Conservation (phyloP, 2,888 invertebrate genomes). For the Stenolophus ochropezus region DNA sequence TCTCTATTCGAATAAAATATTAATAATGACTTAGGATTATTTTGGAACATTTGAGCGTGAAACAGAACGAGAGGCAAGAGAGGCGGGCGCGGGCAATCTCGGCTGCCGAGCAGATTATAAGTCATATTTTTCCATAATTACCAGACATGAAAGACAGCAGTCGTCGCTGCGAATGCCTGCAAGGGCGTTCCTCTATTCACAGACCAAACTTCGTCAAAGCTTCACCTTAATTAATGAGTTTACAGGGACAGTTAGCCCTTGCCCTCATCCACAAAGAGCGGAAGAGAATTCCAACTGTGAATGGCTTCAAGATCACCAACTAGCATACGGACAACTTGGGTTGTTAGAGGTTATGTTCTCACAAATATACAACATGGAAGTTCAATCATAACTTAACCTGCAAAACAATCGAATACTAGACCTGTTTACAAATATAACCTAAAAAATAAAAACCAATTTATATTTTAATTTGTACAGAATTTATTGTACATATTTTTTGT, state of each 20-base stretch:
- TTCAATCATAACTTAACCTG: too few relatives aligned
- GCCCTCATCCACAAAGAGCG: slow-evolving; percentile 62
- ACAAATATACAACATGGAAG: not conserved
- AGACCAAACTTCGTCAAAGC: slow-evolving; percentile 68
- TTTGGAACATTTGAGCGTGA: slow-evolving; percentile 47
- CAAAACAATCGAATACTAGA: too few relatives aligned
- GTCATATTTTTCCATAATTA: slow-evolving; percentile 65
- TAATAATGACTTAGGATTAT: slow-evolving; percentile 57
- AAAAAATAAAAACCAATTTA: too few relatives aligned
- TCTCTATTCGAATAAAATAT: slow-evolving; percentile 54
- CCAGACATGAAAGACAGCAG: slow-evolving; percentile 66
- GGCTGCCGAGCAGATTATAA: slow-evolving; percentile 56
- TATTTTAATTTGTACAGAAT: too few relatives aligned
- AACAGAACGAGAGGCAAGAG: not conserved
- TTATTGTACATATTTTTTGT: too few relatives aligned
- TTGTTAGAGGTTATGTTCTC: not conserved
- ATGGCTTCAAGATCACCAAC: not conserved
- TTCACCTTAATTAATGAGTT: slow-evolving; percentile 71
- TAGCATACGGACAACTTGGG: not conserved
- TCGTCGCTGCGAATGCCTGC: slow-evolving; percentile 62
- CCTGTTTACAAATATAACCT: too few relatives aligned
- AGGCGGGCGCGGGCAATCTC: slow-evolving; percentile 40
- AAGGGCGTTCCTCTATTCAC: slow-evolving; percentile 66
- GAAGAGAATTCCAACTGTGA: slow-evolving; percentile 37
- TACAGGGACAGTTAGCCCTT: slow-evolving; percentile 66